Conservation (phyloP, 2,888 invertebrate species). For the Unio pictorum region DNA sequence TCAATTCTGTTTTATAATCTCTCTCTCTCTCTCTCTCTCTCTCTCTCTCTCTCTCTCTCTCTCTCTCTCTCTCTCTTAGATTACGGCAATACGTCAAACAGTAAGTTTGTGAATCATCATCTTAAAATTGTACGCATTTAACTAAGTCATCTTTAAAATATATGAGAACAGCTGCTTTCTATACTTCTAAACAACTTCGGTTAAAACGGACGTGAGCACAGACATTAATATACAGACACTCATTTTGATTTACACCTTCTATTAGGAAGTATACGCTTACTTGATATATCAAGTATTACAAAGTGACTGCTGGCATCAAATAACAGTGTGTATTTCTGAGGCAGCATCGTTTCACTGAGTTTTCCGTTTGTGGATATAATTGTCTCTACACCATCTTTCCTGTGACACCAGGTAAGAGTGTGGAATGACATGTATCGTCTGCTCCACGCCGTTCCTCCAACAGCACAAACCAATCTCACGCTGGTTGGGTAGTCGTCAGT, state of each 20-base stretch:
- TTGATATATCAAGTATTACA: conserved; percentile 12
- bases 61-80: too few relatives aligned
- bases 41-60: too few relatives aligned
- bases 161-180: too few relatives aligned
- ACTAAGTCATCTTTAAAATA: too few relatives aligned
- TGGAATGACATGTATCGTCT: conserved; percentile 27
- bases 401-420: conserved; percentile 12
- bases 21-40: too few relatives aligned
- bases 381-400: background rate
- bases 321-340: conserved; percentile 9
- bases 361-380: conserved; percentile 12
- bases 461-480: conserved; percentile 18
- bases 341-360: conserved; percentile 1
- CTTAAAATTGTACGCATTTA: too few relatives aligned
- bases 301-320: conserved; percentile 19
- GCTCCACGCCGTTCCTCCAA: conserved; percentile 25
- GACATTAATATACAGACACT: background rate
- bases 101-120: too few relatives aligned
- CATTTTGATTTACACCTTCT: too few relatives aligned
- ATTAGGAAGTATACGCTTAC: conserved; percentile 6
- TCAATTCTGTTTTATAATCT: too few relatives aligned
- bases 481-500: conserved; percentile 13
- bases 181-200: too few relatives aligned
- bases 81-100: too few relatives aligned
- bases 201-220: background rate